phyloP scores from a whole-genome alignment of 1,140 invertebrate genomes.

The Carposina sasakii region DNA sequence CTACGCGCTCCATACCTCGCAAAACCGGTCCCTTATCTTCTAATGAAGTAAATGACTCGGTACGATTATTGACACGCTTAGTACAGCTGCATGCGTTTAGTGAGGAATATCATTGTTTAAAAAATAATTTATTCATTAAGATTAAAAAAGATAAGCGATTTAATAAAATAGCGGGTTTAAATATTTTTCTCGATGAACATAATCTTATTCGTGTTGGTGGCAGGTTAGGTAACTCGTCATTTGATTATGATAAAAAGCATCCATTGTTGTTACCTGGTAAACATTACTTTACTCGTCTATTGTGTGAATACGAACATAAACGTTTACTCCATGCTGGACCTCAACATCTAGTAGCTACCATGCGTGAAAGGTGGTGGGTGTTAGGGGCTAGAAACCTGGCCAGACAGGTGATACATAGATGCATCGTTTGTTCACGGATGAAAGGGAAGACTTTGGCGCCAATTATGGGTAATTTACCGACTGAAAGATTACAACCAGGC shows the following conservation, averaged over 20 bases:
- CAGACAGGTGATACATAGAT: not conserved
- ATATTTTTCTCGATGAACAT: not conserved
- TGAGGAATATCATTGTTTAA: too few species aligned
- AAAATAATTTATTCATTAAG: not conserved
- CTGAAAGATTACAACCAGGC: conserved; percentile 20
- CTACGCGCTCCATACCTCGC: too few species aligned
- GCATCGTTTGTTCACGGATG: not conserved
- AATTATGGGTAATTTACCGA: conserved; percentile 2
- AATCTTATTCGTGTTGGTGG: not conserved
- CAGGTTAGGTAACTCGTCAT: not conserved
- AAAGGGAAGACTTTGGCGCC: not conserved
- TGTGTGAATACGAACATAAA: not conserved
- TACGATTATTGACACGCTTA: too few species aligned
- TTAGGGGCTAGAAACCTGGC: not conserved
- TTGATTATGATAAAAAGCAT: not conserved
- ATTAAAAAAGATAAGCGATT: not conserved
- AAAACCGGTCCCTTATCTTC: too few species aligned
- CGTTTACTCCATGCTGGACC: not conserved
- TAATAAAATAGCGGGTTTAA: not conserved
- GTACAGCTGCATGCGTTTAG: too few species aligned
- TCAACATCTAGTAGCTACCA: not conserved
- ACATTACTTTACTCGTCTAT: not conserved
- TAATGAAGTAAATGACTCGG: too few species aligned
- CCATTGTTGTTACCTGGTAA: not conserved
- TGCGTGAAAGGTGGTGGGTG: not conserved